Conservation (phyloP, 2,888 invertebrate species). For the Bombylius discolor region DNA sequence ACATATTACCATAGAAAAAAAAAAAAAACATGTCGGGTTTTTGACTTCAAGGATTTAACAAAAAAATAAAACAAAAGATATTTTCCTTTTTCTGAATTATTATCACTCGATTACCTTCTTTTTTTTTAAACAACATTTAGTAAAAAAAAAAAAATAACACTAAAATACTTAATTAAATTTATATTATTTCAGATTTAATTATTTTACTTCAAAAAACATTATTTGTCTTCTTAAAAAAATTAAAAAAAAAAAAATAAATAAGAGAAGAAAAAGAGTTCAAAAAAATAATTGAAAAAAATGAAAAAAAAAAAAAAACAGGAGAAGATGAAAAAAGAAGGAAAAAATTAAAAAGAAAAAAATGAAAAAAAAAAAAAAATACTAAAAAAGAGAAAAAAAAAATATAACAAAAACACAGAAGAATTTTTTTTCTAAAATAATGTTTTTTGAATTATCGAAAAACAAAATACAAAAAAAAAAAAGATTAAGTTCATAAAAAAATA, state of each 20-base stretch:
- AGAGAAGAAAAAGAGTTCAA: not conserved
- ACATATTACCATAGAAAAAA: no score
- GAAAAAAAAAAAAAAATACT: slow-evolving; percentile 19
- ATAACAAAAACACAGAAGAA: slow-evolving; percentile 19
- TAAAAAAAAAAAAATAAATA: slow-evolving; percentile 21
- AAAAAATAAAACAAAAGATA: no score
- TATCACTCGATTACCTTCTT: no score
- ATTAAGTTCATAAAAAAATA: not conserved
- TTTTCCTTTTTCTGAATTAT: no score
- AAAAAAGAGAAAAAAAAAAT: slow-evolving; percentile 19
- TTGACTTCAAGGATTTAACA: no score
- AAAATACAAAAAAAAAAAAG: slow-evolving; percentile 1
- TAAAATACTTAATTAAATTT: no score
- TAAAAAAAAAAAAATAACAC: no score
- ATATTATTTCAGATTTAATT: slow-evolving; percentile 18
- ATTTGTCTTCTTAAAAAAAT: slow-evolving; percentile 32
- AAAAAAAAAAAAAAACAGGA: slow-evolving; percentile 17
- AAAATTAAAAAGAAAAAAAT: slow-evolving; percentile 21
- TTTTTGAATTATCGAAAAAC: slow-evolving; percentile 27
- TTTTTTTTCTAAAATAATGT: slow-evolving; percentile 33
- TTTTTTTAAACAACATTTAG: no score
- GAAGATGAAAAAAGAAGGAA: no score
- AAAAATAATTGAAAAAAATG: slow-evolving; percentile 15
- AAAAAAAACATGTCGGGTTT: no score
- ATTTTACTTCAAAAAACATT: slow-evolving; percentile 37